phyloP scores from a whole-genome alignment of 2,113 vertebrate species.

The Climacteris rufus region DNA sequence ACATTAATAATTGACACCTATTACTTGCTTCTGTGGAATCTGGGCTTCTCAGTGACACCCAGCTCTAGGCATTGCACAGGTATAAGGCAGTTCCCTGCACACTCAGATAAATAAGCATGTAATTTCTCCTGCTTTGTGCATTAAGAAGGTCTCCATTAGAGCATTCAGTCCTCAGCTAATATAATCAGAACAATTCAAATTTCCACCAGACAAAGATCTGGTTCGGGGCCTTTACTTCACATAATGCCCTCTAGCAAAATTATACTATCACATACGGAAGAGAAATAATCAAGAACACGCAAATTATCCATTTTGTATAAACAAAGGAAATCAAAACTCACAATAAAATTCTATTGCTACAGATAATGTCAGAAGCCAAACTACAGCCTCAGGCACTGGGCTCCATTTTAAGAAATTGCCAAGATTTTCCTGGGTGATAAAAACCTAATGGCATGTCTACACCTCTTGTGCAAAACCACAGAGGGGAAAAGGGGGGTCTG shows the following conservation, averaged over 20 bases:
- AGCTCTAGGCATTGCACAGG: background rate
- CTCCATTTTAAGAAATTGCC: background rate
- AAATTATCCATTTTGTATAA: background rate
- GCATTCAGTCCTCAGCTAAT: background rate
- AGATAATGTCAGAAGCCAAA: background rate
- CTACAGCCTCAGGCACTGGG: background rate
- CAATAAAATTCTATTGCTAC: background rate
- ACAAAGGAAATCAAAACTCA: background rate
- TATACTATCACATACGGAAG: background rate
- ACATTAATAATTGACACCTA: background rate
- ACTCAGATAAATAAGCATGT: background rate
- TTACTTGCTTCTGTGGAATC: background rate
- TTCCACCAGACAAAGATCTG: background rate
- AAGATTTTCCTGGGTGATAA: background rate
- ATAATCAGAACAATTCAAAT: background rate
- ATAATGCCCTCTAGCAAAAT: constrained; percentile 4
- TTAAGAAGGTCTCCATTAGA: background rate
- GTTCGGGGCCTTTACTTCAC: background rate
- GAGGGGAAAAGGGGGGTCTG: background rate
- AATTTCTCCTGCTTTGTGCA: background rate
- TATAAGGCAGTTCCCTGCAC: background rate
- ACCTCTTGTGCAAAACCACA: background rate
- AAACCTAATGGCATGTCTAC: background rate
- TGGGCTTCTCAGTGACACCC: background rate
- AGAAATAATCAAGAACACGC: background rate